Base-by-base conservation (phyloP, 2,888 invertebrate species). In the Drosophila tanythrix region DNA sequence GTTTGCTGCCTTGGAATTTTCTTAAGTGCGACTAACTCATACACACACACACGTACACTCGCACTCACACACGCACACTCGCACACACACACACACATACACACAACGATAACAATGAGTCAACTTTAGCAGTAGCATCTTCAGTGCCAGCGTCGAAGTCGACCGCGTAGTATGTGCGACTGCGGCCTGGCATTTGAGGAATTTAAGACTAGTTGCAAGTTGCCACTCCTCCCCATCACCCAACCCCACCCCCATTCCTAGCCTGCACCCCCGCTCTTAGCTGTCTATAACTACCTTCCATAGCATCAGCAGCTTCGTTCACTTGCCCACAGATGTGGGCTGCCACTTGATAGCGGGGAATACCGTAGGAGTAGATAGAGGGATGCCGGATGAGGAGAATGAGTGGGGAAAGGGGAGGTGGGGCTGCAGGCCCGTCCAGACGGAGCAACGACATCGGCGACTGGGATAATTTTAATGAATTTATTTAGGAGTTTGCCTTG, bases 401-500 rank as follows among this genome's bases (percentile, higher is more conserved):
- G 13, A n/a, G 36, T n/a, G 35, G 38, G 11, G 25, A 3, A 40
- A 21, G 31, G 48, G 29, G 36, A 50, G 18, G 52, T 21, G 35
- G 33, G 40, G 21, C 3, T 15, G 10, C 36, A 57, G 58, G 21
- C 53, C 52, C 38, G 72, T 68, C 72, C 76, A 76, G 81, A 80
- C 78, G 65, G 78, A 80, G 78, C 76, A 80, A 78, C 78, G 78
- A 78, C 78, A 78, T 70, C 73, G 76, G 59, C 72, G 72, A 73
- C 79, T 82, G 74, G 89, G 71, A 86, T 90, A 90, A 89, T 86
- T 90, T 89, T 89, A 89, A 89, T 89, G 89, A 90, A 89, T 89
- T 90, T 90, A 89, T 90, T 88, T 90, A 80, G 86, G 82, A 83
- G 87, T 70, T 78, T 76, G 77, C 79, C 77, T 74, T 72, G 68